A percentile compares a stretch with the other conserved stretches of the same genome.
These are phyloP conservation scores for Ephydatia muelleri DNA, from an alignment of 37 sponge, comb jelly and placozoan genomes.

Conservation along the genomic window DNA sequence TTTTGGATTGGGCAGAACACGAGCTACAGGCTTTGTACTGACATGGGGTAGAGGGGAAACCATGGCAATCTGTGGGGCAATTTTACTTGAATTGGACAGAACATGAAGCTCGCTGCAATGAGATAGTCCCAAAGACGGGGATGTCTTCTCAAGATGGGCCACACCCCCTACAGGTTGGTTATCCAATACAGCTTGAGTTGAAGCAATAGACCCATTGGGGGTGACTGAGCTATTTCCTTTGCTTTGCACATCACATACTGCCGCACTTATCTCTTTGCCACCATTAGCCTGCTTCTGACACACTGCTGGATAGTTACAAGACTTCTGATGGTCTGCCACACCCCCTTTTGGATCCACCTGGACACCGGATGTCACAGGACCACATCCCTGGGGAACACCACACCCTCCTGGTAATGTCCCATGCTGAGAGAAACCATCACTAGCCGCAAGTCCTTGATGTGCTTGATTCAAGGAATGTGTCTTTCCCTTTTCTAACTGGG, in stretches of 20 bases:
- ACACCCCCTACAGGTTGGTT: not conserved
- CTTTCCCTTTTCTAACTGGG: not conserved
- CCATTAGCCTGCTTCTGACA: not conserved
- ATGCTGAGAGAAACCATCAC: not conserved
- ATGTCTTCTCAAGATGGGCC: not conserved
- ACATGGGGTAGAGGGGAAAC: constrained; percentile 24
- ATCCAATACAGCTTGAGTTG: not conserved
- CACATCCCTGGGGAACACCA: not conserved
- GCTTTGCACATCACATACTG: no score
- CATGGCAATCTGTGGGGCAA: constrained; percentile 54
- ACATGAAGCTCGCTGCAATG: not conserved
- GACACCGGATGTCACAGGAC: not conserved
- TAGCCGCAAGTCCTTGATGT: not conserved
- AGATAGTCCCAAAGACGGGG: not conserved
- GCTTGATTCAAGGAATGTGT: not conserved
- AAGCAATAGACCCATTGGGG: no score
- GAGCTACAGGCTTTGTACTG: constrained; percentile 52
- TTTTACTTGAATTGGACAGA: constrained; percentile 24
- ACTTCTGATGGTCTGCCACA: not conserved
- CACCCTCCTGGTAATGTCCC: no score
- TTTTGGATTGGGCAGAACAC: constrained; percentile 41
- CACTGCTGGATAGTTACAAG: not conserved
- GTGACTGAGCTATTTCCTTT: no score
- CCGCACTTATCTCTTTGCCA: no score
- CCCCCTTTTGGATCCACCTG: not conserved